Evolutionary conservation across 2,797 vertebrate species (phyloP).

Genomic region (Propithecus deckenii): DNA sequence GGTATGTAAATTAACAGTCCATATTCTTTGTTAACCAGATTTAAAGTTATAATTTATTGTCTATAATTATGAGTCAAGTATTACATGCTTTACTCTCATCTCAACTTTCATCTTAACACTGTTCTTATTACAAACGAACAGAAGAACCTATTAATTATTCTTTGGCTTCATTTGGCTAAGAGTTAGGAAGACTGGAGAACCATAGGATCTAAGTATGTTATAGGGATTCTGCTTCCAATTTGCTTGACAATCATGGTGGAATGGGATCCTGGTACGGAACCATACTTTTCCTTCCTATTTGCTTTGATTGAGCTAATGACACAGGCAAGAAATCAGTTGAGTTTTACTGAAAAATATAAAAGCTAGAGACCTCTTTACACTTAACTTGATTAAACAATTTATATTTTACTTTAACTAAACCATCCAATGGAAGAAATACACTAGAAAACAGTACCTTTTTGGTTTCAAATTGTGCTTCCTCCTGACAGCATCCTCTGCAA

Average conservation of each 20-base stretch:
- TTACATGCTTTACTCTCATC: neutral
- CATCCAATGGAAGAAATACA: neutral
- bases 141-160: neutral
- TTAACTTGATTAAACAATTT: neutral
- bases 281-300: neutral
- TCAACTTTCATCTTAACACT: constrained; percentile 38
- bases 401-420: constrained; percentile 9
- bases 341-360: constrained; percentile 4
- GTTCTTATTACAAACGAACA: neutral
- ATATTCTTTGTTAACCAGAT: neutral
- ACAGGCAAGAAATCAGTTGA: neutral
- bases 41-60: constrained; percentile 1
- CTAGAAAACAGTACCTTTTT: constrained; percentile 90
- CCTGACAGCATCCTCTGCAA: constrained; percentile 96
- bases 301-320: neutral
- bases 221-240: neutral
- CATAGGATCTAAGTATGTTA: neutral
- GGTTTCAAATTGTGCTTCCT: constrained; percentile 94
- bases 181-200: neutral
- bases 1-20: neutral
- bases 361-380: neutral
- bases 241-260: neutral
- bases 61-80: neutral
- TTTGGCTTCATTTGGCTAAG: neutral
- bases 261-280: neutral